Conservation (phyloP, 2,888 invertebrate genomes). For the Coremacera marginata region DNA sequence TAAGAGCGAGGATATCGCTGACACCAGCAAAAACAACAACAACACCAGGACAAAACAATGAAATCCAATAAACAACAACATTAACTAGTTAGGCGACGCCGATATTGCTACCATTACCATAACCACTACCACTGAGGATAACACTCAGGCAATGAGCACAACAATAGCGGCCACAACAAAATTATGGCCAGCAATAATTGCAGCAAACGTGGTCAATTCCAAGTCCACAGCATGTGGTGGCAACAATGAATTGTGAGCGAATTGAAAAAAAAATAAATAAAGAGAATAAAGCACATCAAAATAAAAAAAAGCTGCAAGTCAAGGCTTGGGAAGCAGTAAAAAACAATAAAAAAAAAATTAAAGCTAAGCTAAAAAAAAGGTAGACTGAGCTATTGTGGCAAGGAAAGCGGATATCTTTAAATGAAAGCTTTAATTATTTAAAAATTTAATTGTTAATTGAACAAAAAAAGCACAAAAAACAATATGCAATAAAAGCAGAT, state of each 20-base stretch:
- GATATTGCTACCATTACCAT: background rate
- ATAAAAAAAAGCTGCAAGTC: background rate
- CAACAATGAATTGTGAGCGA: background rate
- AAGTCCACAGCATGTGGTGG: constrained; percentile 26
- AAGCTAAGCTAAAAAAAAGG: background rate
- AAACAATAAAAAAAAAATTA: no score
- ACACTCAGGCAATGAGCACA: background rate
- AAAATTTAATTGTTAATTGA: constrained; percentile 31
- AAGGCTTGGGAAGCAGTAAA: no score
- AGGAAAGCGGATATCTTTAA: background rate
- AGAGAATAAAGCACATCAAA: background rate
- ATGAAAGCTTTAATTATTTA: constrained; percentile 8
- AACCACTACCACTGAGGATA: background rate
- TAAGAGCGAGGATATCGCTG: background rate
- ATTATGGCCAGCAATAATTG: constrained; percentile 26
- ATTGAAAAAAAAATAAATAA: background rate
- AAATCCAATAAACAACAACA: constrained; percentile 32
- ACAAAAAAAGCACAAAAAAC: background rate
- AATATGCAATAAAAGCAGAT: background rate
- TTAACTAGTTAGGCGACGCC: constrained; percentile 20
- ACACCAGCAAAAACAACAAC: background rate
- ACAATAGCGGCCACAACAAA: background rate
- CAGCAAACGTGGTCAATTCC: constrained; percentile 21
- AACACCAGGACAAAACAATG: constrained; percentile 2
- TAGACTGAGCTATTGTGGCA: background rate